Percentiles rank a stretch among this genome's conserved stretches.
These are phyloP conservation scores for Chamaetylas fuelleborni DNA, from an alignment of 2,113 vertebrate genomes.

Conservation along the genomic window DNA sequence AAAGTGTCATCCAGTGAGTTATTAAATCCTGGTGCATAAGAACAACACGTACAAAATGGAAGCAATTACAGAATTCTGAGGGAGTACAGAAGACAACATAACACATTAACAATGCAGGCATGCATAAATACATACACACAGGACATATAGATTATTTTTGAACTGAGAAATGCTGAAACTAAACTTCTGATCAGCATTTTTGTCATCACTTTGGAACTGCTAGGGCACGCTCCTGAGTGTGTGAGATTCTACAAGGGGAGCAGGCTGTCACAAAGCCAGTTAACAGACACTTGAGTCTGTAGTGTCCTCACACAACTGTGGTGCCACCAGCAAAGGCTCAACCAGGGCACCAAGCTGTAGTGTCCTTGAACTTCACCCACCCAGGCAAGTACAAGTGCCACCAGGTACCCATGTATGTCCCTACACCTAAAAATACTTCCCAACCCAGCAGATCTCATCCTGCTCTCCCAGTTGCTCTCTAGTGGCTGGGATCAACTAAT, in stretches of 20 bases:
- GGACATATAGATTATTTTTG: neutral
- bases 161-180: neutral
- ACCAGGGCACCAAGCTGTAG: neutral
- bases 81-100: neutral
- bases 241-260: neutral
- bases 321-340: neutral
- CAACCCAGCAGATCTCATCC: neutral
- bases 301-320: neutral
- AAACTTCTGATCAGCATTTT: neutral
- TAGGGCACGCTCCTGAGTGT: neutral
- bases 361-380: neutral
- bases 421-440: neutral
- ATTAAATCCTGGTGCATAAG: neutral
- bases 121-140: neutral
- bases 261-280: neutral
- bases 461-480: neutral
- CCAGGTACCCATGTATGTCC: accelerated
- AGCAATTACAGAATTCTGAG: neutral
- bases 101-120: neutral
- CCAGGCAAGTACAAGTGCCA: neutral
- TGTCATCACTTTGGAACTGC: neutral
- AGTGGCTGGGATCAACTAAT: neutral
- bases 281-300: neutral
- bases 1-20: neutral
- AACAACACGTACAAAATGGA: neutral